phyloP scores from a whole-genome alignment of 53 echinoderm and acorn worm species.

The Henricia sp. region DNA sequence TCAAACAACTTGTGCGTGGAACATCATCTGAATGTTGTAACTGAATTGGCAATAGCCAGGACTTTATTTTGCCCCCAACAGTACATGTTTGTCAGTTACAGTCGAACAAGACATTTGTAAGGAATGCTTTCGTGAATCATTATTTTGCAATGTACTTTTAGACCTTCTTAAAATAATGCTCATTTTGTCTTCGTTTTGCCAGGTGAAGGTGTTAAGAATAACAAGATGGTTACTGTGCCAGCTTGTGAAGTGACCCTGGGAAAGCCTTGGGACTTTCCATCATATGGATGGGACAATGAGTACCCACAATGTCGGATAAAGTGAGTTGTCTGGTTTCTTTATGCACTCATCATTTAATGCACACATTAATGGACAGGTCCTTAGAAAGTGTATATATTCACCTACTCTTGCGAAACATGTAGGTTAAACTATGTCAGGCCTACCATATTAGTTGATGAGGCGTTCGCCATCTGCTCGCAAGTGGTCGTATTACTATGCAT shows the following conservation, averaged over 20 bases:
- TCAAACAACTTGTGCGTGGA: no score
- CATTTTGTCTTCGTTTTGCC: constrained; percentile 1
- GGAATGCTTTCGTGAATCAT: no score
- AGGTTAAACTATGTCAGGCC: background rate
- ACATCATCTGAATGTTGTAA: no score
- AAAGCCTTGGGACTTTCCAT: constrained; percentile 85
- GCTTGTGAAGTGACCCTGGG: constrained; percentile 71
- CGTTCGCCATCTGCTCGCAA: no score
- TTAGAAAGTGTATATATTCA: background rate
- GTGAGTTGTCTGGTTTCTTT: constrained; percentile 65
- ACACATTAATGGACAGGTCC: background rate
- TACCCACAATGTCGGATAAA: constrained; percentile 68
- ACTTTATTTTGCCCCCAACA: no score
- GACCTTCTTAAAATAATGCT: no score
- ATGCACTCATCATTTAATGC: background rate
- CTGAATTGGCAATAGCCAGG: no score
- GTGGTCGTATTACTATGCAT: no score
- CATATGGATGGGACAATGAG: constrained; percentile 97
- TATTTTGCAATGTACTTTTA: no score
- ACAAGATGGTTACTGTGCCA: constrained; percentile 66
- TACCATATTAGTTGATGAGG: background rate
- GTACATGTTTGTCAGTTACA: no score
- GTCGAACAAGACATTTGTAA: no score
- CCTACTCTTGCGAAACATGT: background rate
- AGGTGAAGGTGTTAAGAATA: constrained; percentile 66